Evolutionary conservation across 1,140 invertebrate genomes (phyloP), one percentile per base, ranked within the genome.

Genomic region (Antheraea pernyi): DNA sequence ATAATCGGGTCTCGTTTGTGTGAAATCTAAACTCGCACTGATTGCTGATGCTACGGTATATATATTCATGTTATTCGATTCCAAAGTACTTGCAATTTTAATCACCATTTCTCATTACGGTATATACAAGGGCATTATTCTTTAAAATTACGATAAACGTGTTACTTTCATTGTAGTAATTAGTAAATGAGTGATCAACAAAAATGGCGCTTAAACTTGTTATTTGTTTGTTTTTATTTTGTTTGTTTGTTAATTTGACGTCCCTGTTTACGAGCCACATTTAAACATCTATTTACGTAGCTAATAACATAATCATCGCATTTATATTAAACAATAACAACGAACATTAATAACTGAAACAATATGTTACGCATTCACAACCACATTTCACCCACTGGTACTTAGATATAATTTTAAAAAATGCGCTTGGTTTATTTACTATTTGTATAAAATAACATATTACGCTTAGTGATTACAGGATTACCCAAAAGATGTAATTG

Each of bases 351-450:
- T 53, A 10, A 53, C 46, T 6, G 13, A 13, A 53, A 13, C 46
- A 2, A 53, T 53, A 10, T 53, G 30, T 63, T 63, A 73, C 69
- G 78, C 75, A 78, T 71, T 61, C 72, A 75, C 78, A 87, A 85
- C 85, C 85, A 87, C 85, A 87, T 70, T 81, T 87, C 82, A 85
- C 71, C 80, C 42, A 59, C 62, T 19, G 59, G 66, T 48, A 72
- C 74, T 68, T 37, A 65, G 48, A 19, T 2, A 19, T 39, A 61
- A 5, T 11, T 30, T 2, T 2, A 30, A 30, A 30, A 30, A 30
- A 30, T 4, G 1, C 22, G 22, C 4, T 30, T 30, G 22, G 22
- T 30, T 30, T 30, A 4, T 30, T 30, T 30, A 30, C 22, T 30
- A 30, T 2, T 30, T 30, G 22, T 30, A 30, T 1, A 30, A 30